A percentile compares a stretch with the other conserved stretches of the same genome.
These are phyloP conservation scores for Catalaphyllia jardinei DNA, from an alignment of 64 coral and sea anemone genomes.

Conservation along the genomic window DNA sequence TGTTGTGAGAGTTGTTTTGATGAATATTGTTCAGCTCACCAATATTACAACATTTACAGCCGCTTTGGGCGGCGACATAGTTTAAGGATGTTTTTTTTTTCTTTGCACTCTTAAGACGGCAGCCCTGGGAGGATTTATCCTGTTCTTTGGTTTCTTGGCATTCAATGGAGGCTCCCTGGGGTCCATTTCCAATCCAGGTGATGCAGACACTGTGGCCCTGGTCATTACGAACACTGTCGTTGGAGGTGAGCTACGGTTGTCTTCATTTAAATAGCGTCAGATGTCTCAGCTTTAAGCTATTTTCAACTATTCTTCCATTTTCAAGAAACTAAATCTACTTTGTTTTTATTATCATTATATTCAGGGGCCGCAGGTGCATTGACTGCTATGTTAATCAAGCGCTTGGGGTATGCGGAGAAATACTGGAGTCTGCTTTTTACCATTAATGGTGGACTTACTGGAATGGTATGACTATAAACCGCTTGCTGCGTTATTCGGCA, in stretches of 20 bases:
- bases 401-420: slow-evolving; percentile 65
- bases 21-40: too few relatives aligned
- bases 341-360: background rate
- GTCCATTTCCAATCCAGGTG: slow-evolving; percentile 53
- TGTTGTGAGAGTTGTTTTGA: too few relatives aligned
- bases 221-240: slow-evolving; percentile 87
- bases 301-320: background rate
- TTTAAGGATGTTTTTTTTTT: background rate
- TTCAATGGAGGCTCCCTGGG: slow-evolving; percentile 93
- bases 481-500: too few relatives aligned
- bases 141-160: slow-evolving; percentile 91
- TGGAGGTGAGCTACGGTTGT: slow-evolving; percentile 43
- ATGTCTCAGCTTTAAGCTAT: background rate
- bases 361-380: slow-evolving; percentile 21
- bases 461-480: slow-evolving; percentile 71
- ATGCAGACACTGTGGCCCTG: slow-evolving; percentile 65
- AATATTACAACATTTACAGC: too few relatives aligned
- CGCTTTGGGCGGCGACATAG: background rate
- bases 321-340: background rate
- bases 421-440: slow-evolving; percentile 91
- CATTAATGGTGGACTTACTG: slow-evolving; percentile 83
- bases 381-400: slow-evolving; percentile 52
- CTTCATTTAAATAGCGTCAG: too few relatives aligned
- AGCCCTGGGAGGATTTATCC: slow-evolving; percentile 87
- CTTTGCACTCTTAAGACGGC: slow-evolving; percentile 36